Percentiles rank a stretch among this genome's conserved stretches.
These are phyloP conservation scores for Bryconaethiops microstoma DNA, from an alignment of 2,797 vertebrate genomes.

Conservation along the genomic window DNA sequence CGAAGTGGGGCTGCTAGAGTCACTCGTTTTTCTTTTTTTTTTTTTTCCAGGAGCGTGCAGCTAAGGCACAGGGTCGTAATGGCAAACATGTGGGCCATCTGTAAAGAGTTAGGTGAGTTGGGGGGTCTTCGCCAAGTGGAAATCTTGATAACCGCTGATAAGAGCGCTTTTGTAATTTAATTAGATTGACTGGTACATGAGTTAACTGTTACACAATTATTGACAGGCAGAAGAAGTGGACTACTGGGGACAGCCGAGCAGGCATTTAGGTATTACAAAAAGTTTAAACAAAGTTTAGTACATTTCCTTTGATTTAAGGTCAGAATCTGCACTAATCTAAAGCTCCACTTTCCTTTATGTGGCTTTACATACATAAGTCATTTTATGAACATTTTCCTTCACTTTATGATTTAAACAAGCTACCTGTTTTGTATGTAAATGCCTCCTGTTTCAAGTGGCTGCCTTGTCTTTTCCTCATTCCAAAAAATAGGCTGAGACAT, in stretches of 20 bases:
- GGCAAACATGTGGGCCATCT: conserved; percentile 74
- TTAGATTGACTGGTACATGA: conserved; percentile 53
- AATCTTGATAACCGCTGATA: conserved; percentile 64
- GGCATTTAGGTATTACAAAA: conserved; percentile 2
- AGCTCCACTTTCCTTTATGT: too few relatives aligned
- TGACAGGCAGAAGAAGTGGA: conserved; percentile 18
- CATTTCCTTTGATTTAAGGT: conserved; percentile 1
- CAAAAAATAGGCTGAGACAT: too few relatives aligned
- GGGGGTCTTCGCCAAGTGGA: conserved; percentile 61
- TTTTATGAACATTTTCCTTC: too few relatives aligned
- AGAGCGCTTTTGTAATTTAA: conserved; percentile 53
- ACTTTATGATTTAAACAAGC: too few relatives aligned
- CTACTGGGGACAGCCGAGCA: background rate
- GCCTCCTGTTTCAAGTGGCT: too few relatives aligned
- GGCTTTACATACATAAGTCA: too few relatives aligned
- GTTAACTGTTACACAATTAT: conserved; percentile 37
- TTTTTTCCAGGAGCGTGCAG: conserved; percentile 55
- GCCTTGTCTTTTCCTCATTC: too few relatives aligned
- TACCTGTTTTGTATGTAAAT: too few relatives aligned
- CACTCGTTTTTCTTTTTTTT: conserved; percentile 35
- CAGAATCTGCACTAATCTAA: too few relatives aligned
- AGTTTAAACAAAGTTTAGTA: background rate
- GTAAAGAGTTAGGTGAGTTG: conserved; percentile 58
- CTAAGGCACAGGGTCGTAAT: conserved; percentile 67
- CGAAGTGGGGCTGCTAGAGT: conserved; percentile 58